A percentile compares a stretch with the other conserved stretches of the same genome.
These are phyloP conservation scores for Bombus soroeensis DNA, from an alignment of 1,140 invertebrate species.

Conservation along the genomic window DNA sequence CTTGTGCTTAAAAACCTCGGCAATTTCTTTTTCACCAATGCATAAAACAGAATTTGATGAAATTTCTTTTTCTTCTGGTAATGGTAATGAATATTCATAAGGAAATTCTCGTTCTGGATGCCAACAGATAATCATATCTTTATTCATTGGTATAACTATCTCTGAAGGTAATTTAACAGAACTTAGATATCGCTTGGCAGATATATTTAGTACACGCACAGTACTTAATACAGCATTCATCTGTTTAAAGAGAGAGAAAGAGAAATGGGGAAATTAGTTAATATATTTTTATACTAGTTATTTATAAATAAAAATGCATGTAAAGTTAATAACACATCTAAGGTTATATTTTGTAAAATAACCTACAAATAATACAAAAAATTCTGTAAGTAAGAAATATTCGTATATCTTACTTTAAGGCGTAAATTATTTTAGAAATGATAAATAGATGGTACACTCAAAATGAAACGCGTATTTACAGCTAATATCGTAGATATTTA, in stretches of 20 bases:
- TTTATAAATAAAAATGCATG: not conserved
- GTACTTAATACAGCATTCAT: conserved; percentile 44
- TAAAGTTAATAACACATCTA: not conserved
- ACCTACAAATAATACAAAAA: not conserved
- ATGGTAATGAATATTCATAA: conserved; percentile 91
- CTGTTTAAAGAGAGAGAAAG: conserved; percentile 22
- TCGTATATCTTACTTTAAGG: conserved; percentile 3
- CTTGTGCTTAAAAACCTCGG: conserved; percentile 86
- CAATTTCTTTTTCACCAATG: conserved; percentile 85
- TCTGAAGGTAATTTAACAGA: conserved; percentile 74
- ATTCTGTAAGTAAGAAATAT: not conserved
- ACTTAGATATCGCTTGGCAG: conserved; percentile 32
- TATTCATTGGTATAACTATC: conserved; percentile 87
- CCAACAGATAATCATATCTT: conserved; percentile 93
- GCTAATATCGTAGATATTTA: too few species aligned
- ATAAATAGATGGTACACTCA: not conserved
- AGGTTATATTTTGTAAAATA: not conserved
- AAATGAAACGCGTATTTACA: not conserved
- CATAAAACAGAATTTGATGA: conserved; percentile 84
- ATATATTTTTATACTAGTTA: not conserved
- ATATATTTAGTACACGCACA: not conserved
- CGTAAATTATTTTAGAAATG: not conserved
- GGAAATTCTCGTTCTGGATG: conserved; percentile 92
- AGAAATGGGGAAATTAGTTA: not conserved
- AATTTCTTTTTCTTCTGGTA: conserved; percentile 82